Evolutionary conservation across 2,797 vertebrate genomes (phyloP).

Genomic region (Diglossa cyanea): DNA sequence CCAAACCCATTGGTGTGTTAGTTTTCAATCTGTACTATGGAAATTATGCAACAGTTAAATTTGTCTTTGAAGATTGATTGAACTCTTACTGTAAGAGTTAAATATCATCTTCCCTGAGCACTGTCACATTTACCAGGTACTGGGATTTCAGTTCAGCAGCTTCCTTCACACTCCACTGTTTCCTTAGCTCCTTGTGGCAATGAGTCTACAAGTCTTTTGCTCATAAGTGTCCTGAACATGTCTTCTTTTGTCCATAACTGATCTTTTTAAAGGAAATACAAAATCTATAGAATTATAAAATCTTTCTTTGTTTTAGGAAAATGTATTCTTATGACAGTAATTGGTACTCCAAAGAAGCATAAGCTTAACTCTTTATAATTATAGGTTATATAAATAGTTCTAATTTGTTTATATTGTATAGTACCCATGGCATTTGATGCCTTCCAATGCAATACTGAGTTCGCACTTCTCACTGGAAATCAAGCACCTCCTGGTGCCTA

Average conservation of each 20-base stretch:
- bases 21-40: not conserved
- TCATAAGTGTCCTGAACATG: not conserved
- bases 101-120: not conserved
- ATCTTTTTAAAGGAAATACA: not conserved
- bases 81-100: not conserved
- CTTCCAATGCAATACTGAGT: not conserved
- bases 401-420: not conserved
- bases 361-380: not conserved
- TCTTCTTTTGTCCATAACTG: not conserved
- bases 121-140: not conserved
- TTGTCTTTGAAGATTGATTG: not conserved
- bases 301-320: not conserved
- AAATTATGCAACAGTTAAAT: not conserved
- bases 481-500: not conserved
- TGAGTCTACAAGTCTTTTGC: not conserved
- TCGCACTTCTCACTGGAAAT: not conserved
- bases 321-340: not conserved
- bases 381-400: not conserved
- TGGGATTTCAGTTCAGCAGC: not conserved
- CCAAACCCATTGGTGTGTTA: not conserved
- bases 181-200: not conserved
- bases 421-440: not conserved
- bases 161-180: not conserved
- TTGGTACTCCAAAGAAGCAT: not conserved
- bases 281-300: not conserved